Evolutionary conservation across 1,140 invertebrate genomes (phyloP).

Genomic region (silkworm (Bombyx mori)): ASM3026992v2 NC_085116.1:2423001-2423500

Average conservation of each 20-base stretch:
- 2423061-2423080: conserved; percentile 90
- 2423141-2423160: neutral
- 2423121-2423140: conserved; percentile 72
- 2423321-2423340: no score
- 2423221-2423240: conserved; percentile 8
- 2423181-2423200: neutral
- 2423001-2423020: no score
- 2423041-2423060: conserved; percentile 90
- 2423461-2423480: no score
- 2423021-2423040: conserved; percentile 72
- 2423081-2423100: conserved; percentile 85
- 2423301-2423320: no score
- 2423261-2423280: conserved; percentile 5
- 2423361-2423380: no score
- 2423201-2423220: conserved; percentile 9
- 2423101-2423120: conserved; percentile 90
- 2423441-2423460: no score
- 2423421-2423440: no score
- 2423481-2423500: no score
- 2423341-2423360: no score
- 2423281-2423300: neutral
- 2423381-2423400: no score
- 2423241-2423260: conserved; percentile 11
- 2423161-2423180: neutral
- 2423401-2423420: no score